Evolutionary conservation across 2,797 vertebrate genomes (phyloP).

Genomic region (Arrhamphus sclerolepis): DNA sequence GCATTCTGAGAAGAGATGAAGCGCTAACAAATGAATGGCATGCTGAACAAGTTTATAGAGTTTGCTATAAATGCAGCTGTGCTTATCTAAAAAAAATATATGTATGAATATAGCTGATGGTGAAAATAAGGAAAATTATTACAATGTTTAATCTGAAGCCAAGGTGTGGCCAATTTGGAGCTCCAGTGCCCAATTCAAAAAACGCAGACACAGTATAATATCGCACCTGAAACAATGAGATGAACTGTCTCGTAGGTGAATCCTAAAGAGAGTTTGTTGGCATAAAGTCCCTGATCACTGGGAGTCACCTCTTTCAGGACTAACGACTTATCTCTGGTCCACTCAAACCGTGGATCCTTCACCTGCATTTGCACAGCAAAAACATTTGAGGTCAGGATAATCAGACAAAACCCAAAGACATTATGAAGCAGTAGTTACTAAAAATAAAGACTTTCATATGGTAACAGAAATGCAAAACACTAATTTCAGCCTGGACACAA

Average conservation of each 20-base stretch:
- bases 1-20: slow-evolving; percentile 60
- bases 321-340: slow-evolving; percentile 74
- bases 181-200: too few relatives aligned
- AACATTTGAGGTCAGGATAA: background rate
- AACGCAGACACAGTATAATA: background rate
- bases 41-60: too few relatives aligned
- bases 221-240: slow-evolving; percentile 72
- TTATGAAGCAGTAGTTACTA: background rate
- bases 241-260: slow-evolving; percentile 74
- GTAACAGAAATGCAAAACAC: background rate
- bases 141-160: too few relatives aligned
- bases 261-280: slow-evolving; percentile 68
- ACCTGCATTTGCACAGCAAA: slow-evolving; percentile 57
- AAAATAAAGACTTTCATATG: too few relatives aligned
- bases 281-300: slow-evolving; percentile 74
- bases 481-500: too few relatives aligned
- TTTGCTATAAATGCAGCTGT: too few relatives aligned
- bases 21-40: background rate
- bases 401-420: background rate
- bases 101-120: background rate
- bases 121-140: background rate
- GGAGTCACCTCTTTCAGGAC: slow-evolving; percentile 72
- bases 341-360: slow-evolving; percentile 72
- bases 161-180: too few relatives aligned
- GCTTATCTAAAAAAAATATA: background rate